Percentiles rank a stretch among this genome's conserved stretches.
Evolutionary conservation across 2,113 vertebrate genomes (phyloP).

Genomic region (Crotalus helleri): DNA sequence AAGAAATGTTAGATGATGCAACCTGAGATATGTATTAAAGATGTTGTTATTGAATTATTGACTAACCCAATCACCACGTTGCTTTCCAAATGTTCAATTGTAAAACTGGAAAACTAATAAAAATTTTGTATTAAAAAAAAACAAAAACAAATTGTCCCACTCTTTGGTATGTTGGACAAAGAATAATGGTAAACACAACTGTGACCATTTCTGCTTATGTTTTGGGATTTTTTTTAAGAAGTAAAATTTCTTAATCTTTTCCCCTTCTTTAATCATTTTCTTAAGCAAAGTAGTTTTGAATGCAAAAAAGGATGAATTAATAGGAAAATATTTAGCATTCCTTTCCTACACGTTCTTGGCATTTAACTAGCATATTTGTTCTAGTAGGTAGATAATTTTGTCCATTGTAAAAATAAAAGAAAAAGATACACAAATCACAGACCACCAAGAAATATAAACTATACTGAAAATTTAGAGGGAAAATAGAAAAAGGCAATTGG

Average conservation of each 20-base stretch:
- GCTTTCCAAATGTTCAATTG: too few species aligned
- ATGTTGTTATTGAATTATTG: too few species aligned
- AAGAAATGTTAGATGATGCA: too few species aligned
- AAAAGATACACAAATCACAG: not conserved
- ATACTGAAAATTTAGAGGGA: not conserved
- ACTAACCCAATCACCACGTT: too few species aligned
- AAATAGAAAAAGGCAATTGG: not conserved
- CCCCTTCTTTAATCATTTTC: constrained; percentile 27
- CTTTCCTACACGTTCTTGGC: constrained; percentile 18
- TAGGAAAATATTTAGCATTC: constrained; percentile 26
- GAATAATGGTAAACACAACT: constrained; percentile 22
- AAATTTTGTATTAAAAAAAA: too few species aligned
- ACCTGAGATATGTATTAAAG: too few species aligned
- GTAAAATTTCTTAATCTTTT: constrained; percentile 17
- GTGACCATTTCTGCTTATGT: constrained; percentile 23
- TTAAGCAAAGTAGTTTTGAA: constrained; percentile 24
- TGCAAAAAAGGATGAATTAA: not conserved
- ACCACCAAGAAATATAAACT: not conserved
- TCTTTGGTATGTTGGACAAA: constrained; percentile 22
- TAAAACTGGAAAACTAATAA: too few species aligned
- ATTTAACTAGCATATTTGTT: constrained; percentile 14
- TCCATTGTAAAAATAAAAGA: not conserved
- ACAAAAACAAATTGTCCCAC: not conserved
- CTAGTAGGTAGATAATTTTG: not conserved
- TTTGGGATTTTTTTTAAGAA: constrained; percentile 32